phyloP scores from a whole-genome alignment of 1,140 invertebrate species.

The Diorhabda elongata region DNA sequence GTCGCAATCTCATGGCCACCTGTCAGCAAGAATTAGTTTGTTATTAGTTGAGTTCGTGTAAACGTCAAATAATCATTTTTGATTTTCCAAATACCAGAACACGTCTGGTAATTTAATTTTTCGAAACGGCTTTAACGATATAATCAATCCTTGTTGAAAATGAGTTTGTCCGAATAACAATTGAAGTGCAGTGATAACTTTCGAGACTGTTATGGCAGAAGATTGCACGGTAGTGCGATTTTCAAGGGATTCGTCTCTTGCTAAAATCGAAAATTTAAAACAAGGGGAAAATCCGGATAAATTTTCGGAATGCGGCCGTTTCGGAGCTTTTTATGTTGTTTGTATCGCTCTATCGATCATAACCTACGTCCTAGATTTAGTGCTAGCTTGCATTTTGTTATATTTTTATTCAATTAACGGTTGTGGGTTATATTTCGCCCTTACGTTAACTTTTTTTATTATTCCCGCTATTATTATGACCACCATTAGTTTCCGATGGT shows the following conservation, averaged over 20 bases:
- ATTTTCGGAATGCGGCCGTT: conserved; percentile 37
- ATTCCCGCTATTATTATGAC: conserved; percentile 48
- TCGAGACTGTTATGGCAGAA: conserved; percentile 36
- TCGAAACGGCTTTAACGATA: background rate
- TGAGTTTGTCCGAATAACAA: background rate
- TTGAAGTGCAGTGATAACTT: background rate
- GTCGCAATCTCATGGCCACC: conserved; percentile 6
- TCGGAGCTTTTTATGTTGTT: conserved; percentile 43
- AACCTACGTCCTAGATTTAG: conserved; percentile 48
- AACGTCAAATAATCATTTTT: background rate
- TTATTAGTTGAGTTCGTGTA: background rate
- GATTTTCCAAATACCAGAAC: background rate
- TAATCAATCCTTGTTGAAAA: background rate
- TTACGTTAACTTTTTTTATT: conserved; percentile 49
- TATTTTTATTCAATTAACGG: conserved; percentile 47
- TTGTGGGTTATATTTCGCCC: conserved; percentile 46
- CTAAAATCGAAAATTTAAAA: conserved; percentile 43
- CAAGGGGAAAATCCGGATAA: conserved; percentile 37
- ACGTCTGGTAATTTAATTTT: background rate
- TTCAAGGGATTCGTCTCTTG: conserved; percentile 42
- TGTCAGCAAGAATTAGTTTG: background rate
- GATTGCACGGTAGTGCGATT: conserved; percentile 46
- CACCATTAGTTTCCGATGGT: conserved; percentile 50
- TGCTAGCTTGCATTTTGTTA: conserved; percentile 46
- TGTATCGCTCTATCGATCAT: conserved; percentile 46